Conservation (phyloP, 2,113 vertebrate species). For the Tachysurus vachellii region DNA sequence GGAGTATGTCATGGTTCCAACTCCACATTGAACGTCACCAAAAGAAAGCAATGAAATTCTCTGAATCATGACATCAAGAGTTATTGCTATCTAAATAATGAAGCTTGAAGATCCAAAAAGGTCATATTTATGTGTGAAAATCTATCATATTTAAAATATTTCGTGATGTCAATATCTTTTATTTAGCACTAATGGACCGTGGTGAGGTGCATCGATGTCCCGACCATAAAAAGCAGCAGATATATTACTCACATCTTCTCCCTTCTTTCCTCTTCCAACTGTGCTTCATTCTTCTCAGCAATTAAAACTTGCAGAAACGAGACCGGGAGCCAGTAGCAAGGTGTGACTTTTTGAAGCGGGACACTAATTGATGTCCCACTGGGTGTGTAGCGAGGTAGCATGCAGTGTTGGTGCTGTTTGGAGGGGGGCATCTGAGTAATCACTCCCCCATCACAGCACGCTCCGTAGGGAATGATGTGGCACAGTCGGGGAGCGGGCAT, state of each 20-base stretch:
- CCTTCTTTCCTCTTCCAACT: not conserved
- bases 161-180: slow-evolving; percentile 31
- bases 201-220: not conserved
- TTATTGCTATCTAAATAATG: not conserved
- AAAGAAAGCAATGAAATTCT: not conserved
- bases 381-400: slow-evolving; percentile 14
- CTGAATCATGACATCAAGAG: not conserved
- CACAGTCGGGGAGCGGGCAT: slow-evolving; percentile 73
- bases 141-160: slow-evolving; percentile 30
- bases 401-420: slow-evolving; percentile 12
- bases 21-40: not conserved
- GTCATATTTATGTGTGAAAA: slow-evolving; percentile 7
- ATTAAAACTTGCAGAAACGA: slow-evolving; percentile 48
- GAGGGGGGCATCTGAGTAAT: slow-evolving; percentile 44
- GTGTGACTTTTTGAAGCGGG: slow-evolving; percentile 44
- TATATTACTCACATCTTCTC: not conserved
- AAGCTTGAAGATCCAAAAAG: slow-evolving; percentile 14
- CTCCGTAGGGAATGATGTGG: slow-evolving; percentile 70
- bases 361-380: slow-evolving; percentile 50
- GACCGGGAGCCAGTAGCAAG: not conserved
- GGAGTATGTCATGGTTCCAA: not conserved
- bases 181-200: not conserved
- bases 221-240: slow-evolving; percentile 9
- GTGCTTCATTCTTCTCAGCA: slow-evolving; percentile 35
- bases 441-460: slow-evolving; percentile 13